Evolutionary conservation across 2,113 vertebrate species (phyloP).

Genomic region (Blennius ocellaris): DNA sequence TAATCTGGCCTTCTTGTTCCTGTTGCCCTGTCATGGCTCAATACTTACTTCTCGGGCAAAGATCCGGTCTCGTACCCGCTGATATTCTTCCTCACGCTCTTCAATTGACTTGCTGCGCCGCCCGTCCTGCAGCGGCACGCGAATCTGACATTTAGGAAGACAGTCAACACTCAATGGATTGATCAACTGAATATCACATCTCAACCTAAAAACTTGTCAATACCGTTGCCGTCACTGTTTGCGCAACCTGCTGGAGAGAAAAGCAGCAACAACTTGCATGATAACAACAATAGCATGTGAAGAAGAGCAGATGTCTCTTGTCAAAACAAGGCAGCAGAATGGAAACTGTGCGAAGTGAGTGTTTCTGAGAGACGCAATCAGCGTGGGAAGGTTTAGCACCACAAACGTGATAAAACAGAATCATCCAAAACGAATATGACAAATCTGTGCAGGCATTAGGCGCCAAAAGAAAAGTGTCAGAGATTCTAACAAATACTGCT

Average conservation of each 20-base stretch:
- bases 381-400: constrained; percentile 30
- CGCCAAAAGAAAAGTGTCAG: constrained; percentile 11
- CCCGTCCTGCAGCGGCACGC: constrained; percentile 98
- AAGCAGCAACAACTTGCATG: constrained; percentile 26
- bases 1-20: neutral
- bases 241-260: neutral
- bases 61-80: constrained; percentile 97
- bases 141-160: constrained; percentile 87
- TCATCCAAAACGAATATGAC: constrained; percentile 8
- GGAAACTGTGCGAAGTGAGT: constrained; percentile 8
- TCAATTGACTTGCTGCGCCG: constrained; percentile 99
- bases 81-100: constrained; percentile 98
- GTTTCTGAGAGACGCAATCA: constrained; percentile 13
- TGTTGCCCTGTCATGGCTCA: constrained; percentile 23
- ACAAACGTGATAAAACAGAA: constrained; percentile 24
- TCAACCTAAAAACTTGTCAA: neutral
- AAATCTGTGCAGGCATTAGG: constrained; percentile 13
- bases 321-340: constrained; percentile 41
- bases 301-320: constrained; percentile 20
- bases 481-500: constrained; percentile 14
- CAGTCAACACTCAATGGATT: neutral
- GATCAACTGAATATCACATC: neutral
- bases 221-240: neutral
- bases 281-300: constrained; percentile 11
- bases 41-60: constrained; percentile 97